phyloP scores from a whole-genome alignment of 1,140 invertebrate genomes.

The Apis mellifera region DNA sequence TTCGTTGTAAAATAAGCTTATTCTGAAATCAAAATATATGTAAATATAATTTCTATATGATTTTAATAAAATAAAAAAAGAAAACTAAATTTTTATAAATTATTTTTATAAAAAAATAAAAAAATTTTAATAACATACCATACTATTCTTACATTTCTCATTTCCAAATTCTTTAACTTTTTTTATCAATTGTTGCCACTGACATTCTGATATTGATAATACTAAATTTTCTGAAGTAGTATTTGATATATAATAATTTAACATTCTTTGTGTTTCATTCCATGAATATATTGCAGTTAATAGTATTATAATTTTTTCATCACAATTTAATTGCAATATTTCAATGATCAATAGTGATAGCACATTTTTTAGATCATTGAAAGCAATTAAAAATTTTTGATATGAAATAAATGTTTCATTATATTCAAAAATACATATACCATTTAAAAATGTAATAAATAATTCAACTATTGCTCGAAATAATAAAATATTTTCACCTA shows the following conservation, averaged over 20 bases:
- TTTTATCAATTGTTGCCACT: slow-evolving; percentile 61
- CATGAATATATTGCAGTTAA: slow-evolving; percentile 59
- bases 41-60: slow-evolving; percentile 22
- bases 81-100: neutral
- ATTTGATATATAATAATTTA: slow-evolving; percentile 63
- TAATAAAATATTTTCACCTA: slow-evolving; percentile 60
- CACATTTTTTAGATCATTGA: slow-evolving; percentile 62
- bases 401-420: slow-evolving; percentile 48
- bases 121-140: slow-evolving; percentile 60
- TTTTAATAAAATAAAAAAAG: neutral
- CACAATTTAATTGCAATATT: slow-evolving; percentile 43
- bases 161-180: slow-evolving; percentile 56
- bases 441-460: slow-evolving; percentile 60
- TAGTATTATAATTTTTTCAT: slow-evolving; percentile 52
- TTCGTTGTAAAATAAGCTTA: slow-evolving; percentile 64
- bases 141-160: slow-evolving; percentile 49
- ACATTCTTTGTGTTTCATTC: slow-evolving; percentile 52
- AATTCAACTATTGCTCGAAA: slow-evolving; percentile 62
- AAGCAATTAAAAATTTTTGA: slow-evolving; percentile 63
- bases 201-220: slow-evolving; percentile 55
- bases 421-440: slow-evolving; percentile 65
- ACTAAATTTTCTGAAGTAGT: slow-evolving; percentile 23
- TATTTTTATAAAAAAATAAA: neutral
- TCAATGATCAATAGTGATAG: slow-evolving; percentile 59
- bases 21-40: slow-evolving; percentile 65